Percentiles rank a stretch among this genome's conserved stretches.
Evolutionary conservation across 1,140 invertebrate genomes (phyloP).

Genomic region (Helicoverpa zea): DNA sequence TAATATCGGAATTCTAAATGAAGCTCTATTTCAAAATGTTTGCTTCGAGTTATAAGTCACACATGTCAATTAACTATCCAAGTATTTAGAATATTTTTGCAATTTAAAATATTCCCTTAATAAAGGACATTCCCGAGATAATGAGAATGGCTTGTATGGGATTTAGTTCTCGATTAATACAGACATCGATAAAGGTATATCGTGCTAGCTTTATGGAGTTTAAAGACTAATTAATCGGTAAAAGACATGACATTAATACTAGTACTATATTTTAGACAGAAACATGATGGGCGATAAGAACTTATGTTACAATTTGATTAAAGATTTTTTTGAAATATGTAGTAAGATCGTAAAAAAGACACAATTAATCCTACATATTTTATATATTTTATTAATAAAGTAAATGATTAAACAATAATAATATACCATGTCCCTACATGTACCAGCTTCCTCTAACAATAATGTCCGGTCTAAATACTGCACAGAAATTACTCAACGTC

Average conservation of each 20-base stretch:
- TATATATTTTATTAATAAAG: too few species aligned
- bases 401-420: too few species aligned
- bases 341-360: too few species aligned
- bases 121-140: constrained; percentile 9
- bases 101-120: constrained; percentile 39
- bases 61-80: constrained; percentile 19
- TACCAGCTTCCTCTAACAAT: not conserved
- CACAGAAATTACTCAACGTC: constrained; percentile 22
- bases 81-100: constrained; percentile 36
- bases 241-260: not conserved
- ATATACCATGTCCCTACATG: too few species aligned
- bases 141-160: not conserved
- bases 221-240: not conserved
- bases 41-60: constrained; percentile 16
- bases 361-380: too few species aligned
- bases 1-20: constrained; percentile 39
- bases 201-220: not conserved
- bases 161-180: not conserved
- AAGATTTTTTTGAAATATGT: too few species aligned
- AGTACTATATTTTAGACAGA: too few species aligned
- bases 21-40: constrained; percentile 31
- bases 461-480: constrained; percentile 22
- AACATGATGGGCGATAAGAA: too few species aligned
- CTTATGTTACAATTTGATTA: too few species aligned
- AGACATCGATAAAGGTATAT: not conserved